Evolutionary conservation across 2,888 invertebrate species (phyloP).

Genomic region (Dasypolia templi): DNA sequence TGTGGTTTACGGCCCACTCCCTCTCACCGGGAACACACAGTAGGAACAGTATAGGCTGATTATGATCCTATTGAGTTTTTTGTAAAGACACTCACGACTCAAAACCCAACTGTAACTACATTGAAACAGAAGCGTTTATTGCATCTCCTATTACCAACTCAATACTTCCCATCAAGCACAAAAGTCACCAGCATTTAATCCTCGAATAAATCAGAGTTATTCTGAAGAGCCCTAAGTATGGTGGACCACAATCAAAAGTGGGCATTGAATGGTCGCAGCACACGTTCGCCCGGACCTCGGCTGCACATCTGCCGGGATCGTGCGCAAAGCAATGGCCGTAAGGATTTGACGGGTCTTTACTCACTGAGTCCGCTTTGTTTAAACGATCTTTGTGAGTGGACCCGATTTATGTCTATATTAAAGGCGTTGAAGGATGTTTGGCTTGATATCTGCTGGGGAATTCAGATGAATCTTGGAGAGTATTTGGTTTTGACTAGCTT

Average conservation of each 20-base stretch:
- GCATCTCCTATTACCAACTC: slow-evolving; percentile 27
- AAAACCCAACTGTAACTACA: too few relatives aligned
- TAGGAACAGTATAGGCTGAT: too few relatives aligned
- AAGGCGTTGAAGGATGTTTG: slow-evolving; percentile 62
- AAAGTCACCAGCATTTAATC: slow-evolving; percentile 59
- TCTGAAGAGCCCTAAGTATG: slow-evolving; percentile 70
- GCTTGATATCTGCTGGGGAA: slow-evolving; percentile 38
- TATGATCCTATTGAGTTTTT: too few relatives aligned
- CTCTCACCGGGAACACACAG: too few relatives aligned
- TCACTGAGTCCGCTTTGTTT: slow-evolving; percentile 84
- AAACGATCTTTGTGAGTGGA: slow-evolving; percentile 76
- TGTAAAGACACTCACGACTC: slow-evolving; percentile 25
- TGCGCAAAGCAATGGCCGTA: slow-evolving; percentile 83
- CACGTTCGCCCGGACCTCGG: slow-evolving; percentile 39
- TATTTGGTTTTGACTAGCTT: neutral
- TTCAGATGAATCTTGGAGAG: slow-evolving; percentile 14
- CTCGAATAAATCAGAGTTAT: slow-evolving; percentile 67
- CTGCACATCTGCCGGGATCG: slow-evolving; percentile 87
- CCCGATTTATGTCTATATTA: slow-evolving; percentile 68
- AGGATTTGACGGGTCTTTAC: slow-evolving; percentile 86
- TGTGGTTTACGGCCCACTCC: too few relatives aligned
- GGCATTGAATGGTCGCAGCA: slow-evolving; percentile 77
- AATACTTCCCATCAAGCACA: slow-evolving; percentile 41
- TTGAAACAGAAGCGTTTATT: slow-evolving; percentile 43
- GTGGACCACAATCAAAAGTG: slow-evolving; percentile 75